Conservation (phyloP, 2,888 invertebrate species). For the Siphlonurus alternatus region DNA sequence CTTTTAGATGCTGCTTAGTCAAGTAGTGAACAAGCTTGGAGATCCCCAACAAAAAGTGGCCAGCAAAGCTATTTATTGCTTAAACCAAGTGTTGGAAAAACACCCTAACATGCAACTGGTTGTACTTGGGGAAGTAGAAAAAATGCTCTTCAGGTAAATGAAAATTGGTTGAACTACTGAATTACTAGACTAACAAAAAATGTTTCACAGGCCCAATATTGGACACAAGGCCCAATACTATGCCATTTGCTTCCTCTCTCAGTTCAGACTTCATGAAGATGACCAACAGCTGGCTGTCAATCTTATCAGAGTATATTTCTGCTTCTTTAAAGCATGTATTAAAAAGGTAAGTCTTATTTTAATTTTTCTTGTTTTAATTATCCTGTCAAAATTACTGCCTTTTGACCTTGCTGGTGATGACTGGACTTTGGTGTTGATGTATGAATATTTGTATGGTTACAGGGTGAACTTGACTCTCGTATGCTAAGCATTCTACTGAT, state of each 20-base stretch:
- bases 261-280: constrained; percentile 57
- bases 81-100: constrained; percentile 61
- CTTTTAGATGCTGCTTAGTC: constrained; percentile 47
- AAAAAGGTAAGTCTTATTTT: constrained; percentile 40
- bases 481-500: constrained; percentile 69
- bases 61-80: constrained; percentile 69
- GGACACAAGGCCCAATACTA: constrained; percentile 79
- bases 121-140: constrained; percentile 75
- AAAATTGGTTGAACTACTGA: constrained; percentile 11
- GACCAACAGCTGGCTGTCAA: constrained; percentile 61
- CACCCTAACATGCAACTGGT: constrained; percentile 88
- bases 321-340: constrained; percentile 84
- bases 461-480: constrained; percentile 62
- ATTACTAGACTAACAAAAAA: constrained; percentile 7
- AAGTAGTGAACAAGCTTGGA: constrained; percentile 87
- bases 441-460: too few relatives aligned
- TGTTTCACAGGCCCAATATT: constrained; percentile 51
- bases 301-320: constrained; percentile 81
- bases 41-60: constrained; percentile 82
- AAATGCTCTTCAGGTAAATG: constrained; percentile 68
- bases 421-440: too few relatives aligned
- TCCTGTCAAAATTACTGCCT: too few relatives aligned
- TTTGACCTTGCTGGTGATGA: too few relatives aligned
- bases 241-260: constrained; percentile 78
- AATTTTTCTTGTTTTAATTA: too few relatives aligned